phyloP scores from a whole-genome alignment of 2,113 vertebrate species.

The Naja naja region DNA sequence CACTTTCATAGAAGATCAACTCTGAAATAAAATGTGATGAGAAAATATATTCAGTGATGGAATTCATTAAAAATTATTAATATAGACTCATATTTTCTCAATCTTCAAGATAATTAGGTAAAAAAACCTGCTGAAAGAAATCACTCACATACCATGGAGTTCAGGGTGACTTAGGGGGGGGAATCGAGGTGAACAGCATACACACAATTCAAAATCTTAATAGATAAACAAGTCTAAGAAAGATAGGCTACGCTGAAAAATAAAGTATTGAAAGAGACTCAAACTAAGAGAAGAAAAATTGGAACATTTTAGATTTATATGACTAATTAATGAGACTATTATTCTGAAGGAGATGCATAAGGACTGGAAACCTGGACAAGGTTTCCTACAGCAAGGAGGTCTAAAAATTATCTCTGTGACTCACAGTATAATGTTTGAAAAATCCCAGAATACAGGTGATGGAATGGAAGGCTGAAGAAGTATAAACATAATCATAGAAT shows the following conservation, averaged over 20 bases:
- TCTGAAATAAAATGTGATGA: background rate
- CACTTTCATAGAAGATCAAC: constrained; percentile 26
- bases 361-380: background rate
- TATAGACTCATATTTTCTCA: background rate
- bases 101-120: background rate
- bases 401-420: background rate
- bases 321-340: background rate
- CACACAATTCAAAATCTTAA: background rate
- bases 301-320: background rate
- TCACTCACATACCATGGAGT: background rate
- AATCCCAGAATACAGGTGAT: background rate
- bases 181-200: background rate
- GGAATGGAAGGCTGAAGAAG: background rate
- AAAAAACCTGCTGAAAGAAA: background rate
- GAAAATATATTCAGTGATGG: constrained; percentile 23
- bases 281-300: background rate
- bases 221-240: background rate
- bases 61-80: background rate
- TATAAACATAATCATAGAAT: background rate
- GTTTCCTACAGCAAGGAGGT: background rate
- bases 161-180: background rate
- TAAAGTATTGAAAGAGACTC: background rate
- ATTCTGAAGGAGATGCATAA: background rate
- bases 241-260: background rate
- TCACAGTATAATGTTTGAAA: background rate